A percentile compares a stretch with the other conserved stretches of the same genome.
phyloP scores from a whole-genome alignment of 2,797 vertebrate genomes.

The Thalassophryne amazonica region DNA sequence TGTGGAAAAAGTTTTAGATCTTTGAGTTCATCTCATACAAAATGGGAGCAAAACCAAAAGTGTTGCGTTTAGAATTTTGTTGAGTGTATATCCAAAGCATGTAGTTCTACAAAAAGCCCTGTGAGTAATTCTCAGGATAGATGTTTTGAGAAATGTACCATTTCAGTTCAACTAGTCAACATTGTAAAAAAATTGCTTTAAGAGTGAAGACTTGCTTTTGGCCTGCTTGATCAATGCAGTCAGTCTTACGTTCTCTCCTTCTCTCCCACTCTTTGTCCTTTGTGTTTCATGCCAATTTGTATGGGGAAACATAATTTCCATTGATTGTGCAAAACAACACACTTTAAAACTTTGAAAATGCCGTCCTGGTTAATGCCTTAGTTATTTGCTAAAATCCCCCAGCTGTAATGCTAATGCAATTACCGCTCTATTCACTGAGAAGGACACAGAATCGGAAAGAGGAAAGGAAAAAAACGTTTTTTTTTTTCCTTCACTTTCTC shows the following conservation, averaged over 20 bases:
- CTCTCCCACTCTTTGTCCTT: conserved; percentile 14
- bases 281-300: conserved; percentile 30
- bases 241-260: conserved; percentile 18
- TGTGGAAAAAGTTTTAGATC: too few species aligned
- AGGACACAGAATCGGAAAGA: neutral
- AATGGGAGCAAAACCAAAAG: too few species aligned
- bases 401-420: conserved; percentile 76
- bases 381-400: conserved; percentile 55
- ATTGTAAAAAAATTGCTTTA: too few species aligned
- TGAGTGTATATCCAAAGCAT: too few species aligned
- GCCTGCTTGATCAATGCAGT: conserved; percentile 33
- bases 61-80: too few species aligned
- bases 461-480: neutral
- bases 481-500: conserved; percentile 30
- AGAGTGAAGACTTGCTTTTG: conserved; percentile 12
- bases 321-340: conserved; percentile 54
- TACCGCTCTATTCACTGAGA: conserved; percentile 68
- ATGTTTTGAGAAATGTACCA: too few species aligned
- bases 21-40: too few species aligned
- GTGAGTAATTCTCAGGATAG: too few species aligned
- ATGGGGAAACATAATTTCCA: conserved; percentile 26
- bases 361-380: conserved; percentile 39
- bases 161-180: too few species aligned
- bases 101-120: too few species aligned
- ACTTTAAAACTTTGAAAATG: conserved; percentile 35